Percentiles rank a stretch among this genome's conserved stretches.
Evolutionary conservation across 2,888 invertebrate species (phyloP).

Genomic region (Notodonta ziczac): DNA sequence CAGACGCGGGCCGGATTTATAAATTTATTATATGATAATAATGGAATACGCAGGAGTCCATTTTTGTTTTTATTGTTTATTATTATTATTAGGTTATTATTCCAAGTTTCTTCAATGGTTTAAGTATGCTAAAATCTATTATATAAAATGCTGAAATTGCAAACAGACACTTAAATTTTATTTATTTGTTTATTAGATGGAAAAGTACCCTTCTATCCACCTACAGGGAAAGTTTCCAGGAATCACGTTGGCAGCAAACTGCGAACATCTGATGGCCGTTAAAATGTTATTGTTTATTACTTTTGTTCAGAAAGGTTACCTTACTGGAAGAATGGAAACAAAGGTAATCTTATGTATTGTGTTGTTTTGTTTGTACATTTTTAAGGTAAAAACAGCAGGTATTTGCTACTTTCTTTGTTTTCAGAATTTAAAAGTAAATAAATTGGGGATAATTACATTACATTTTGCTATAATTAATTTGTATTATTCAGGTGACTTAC

Average conservation of each 20-base stretch:
- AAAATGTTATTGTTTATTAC: constrained; percentile 15
- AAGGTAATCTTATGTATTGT: background rate
- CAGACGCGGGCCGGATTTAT: constrained; percentile 36
- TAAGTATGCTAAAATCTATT: too few species aligned
- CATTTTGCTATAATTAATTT: too few species aligned
- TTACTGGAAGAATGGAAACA: constrained; percentile 11
- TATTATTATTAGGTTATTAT: too few species aligned
- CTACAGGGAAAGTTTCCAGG: constrained; percentile 12
- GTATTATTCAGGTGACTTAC: too few species aligned
- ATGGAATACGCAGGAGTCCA: too few species aligned
- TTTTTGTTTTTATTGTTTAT: too few species aligned
- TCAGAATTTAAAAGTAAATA: background rate
- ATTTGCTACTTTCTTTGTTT: background rate
- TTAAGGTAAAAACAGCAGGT: too few species aligned
- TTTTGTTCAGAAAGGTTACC: constrained; percentile 9
- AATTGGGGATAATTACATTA: too few species aligned
- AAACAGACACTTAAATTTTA: too few species aligned
- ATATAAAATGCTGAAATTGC: too few species aligned
- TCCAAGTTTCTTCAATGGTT: too few species aligned
- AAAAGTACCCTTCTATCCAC: constrained; percentile 6
- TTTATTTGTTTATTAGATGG: background rate
- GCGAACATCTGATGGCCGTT: constrained; percentile 12
- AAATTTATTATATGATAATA: background rate
- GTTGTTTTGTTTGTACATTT: background rate
- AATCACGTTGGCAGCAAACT: constrained; percentile 19